Base-by-base conservation (phyloP, 92 coral and sea anemone genomes). In the Palythoa caribaeorum region DNA sequence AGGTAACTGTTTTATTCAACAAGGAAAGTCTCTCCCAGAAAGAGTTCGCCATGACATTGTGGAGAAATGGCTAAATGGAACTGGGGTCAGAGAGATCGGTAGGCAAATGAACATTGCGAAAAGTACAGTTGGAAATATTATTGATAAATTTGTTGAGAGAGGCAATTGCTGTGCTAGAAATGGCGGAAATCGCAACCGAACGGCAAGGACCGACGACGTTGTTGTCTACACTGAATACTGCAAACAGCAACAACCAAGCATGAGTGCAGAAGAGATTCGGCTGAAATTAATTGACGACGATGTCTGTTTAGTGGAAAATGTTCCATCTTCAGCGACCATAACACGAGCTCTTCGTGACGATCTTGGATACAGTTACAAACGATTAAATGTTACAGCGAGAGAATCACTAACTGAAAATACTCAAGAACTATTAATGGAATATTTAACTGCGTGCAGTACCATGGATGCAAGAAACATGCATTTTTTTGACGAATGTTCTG, bases 401-500 rank as follows among this genome's bases (percentile, higher is more conserved):
- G 90, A 92, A 80, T 83, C 79, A 35, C 53, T 92, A 36, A 79
- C 74, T 77, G 79, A 40, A 13, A 66, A 48, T 39, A 37, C 88
- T 19, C 84, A 91, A 81, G 79, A 78, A 63, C 77, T 81, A 37
- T 70, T 89, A 38, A 35, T 70, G 38, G 88, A 91, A 48, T 83
- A 91, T 76, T 88, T 91, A 78, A 65, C 90, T 15, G 77, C 21
- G 50, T 92, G 92, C 73, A 84, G 83, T 79, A 84, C 92, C 68
- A 54, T 78, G 47, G 89, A 91, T 70, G 79, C 89, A 47, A 88
- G 57, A 78, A 81, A 69, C n/a, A 88, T 91, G 91, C 86, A 88
- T 44, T 92, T 92, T 59, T 92, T 92, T 75, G 90, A 92, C 70
- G 88, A 92, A 57, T 78, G 90, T 57, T 89, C 94, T 16, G 94